Evolutionary conservation across 2,888 invertebrate species (phyloP).

Genomic region (Pyralis farinalis): DNA sequence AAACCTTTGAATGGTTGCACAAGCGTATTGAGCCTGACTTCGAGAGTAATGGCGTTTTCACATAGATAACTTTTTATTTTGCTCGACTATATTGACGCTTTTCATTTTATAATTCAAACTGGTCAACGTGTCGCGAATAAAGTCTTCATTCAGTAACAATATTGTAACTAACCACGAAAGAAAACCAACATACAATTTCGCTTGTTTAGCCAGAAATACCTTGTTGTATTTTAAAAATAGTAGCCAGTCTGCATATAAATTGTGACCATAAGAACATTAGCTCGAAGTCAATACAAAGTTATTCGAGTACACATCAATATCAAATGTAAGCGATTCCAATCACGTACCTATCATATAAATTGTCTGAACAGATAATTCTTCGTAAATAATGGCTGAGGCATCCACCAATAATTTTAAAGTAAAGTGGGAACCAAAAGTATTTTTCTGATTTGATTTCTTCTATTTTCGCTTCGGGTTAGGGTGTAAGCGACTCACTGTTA

Average conservation of each 20-base stretch:
- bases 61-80: slow-evolving; percentile 7
- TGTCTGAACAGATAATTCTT: slow-evolving; percentile 12
- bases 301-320: slow-evolving; percentile 7
- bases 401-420: neutral
- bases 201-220: neutral
- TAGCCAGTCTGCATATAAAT: neutral
- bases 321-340: slow-evolving; percentile 15
- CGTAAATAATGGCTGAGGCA: slow-evolving; percentile 4
- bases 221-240: neutral
- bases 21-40: slow-evolving; percentile 12
- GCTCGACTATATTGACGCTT: slow-evolving; percentile 14
- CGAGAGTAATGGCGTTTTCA: slow-evolving; percentile 13
- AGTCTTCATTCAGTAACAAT: too few relatives aligned
- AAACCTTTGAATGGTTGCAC: slow-evolving; percentile 28
- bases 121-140: too few relatives aligned
- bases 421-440: slow-evolving; percentile 1
- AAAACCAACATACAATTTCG: neutral
- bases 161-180: too few relatives aligned
- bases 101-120: neutral
- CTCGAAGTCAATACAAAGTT: slow-evolving; percentile 3
- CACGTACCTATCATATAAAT: slow-evolving; percentile 22
- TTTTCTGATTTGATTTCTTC: too few relatives aligned
- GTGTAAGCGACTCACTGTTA: too few relatives aligned
- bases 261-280: slow-evolving; percentile 1
- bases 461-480: too few relatives aligned